Evolutionary conservation across 2,888 invertebrate species (phyloP), one percentile per base, ranked within the genome.

Genomic region (Nomada flava): DNA sequence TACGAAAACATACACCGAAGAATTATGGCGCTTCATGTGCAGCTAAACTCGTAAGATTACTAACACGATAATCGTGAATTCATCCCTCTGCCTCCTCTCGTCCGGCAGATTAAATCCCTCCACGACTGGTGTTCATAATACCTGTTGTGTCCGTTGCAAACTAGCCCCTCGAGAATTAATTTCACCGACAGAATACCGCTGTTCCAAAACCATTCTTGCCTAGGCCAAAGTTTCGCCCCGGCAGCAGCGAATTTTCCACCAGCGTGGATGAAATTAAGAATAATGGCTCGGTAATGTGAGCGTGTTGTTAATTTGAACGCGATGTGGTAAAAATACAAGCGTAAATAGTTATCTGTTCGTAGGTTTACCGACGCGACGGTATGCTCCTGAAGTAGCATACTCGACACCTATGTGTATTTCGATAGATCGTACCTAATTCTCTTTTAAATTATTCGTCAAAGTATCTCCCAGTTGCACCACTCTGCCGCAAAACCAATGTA

Each of bases 31-130:
- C 70, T 75, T 82, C 82, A 81, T 57, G 76, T 18, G 67, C 81
- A 80, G 81, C 67, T 75, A 71, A 82, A 79, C 80, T 73, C 68
- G 79, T 81, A 81, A 81, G 80, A 81, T 81, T 73, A 73, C 73
- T 59, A 79, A 81, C 81, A 71, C 70, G 75, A 75, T 80, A 82
- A 82, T 81, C 73, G 50, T 60, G 57, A 81, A 81, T 80, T 80
- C 75, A 59, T 80, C 70, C 64, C 73, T 15, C 36, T 2, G 42
- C 9, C 3, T 10, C 20, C 53, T 2, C 53, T 15, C 47, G 47
- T 2, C n/a, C 50, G 44, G 59, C 20, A 47, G 64, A 70, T 82
- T 82, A 70, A 80, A 82, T 70, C 81, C 53, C 7, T 50, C 60
- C 62, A n/a, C 42, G 57, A 26, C 52, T 55, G 57, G 57, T 52